phyloP scores from a whole-genome alignment of 2,797 vertebrate species.

The Clarias pachynema region DNA sequence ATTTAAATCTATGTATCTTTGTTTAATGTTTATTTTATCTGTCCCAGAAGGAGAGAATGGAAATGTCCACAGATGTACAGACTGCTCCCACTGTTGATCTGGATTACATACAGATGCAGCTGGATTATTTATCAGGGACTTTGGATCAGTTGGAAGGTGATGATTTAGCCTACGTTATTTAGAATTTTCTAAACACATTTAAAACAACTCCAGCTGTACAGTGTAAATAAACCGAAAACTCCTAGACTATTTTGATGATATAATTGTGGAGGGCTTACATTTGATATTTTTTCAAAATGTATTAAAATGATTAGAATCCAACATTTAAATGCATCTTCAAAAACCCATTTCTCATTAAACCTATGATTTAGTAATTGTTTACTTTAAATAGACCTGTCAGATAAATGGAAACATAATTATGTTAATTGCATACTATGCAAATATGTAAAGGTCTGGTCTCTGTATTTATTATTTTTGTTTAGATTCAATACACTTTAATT shows the following conservation, averaged over 20 bases:
- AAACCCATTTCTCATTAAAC: neutral
- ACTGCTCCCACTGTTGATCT: slow-evolving; percentile 48
- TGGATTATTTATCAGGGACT: slow-evolving; percentile 65
- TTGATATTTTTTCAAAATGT: neutral
- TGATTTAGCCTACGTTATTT: slow-evolving; percentile 17
- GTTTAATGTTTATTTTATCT: neutral
- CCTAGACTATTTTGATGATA: neutral
- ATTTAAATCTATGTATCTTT: slow-evolving; percentile 17
- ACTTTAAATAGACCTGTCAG: too few relatives aligned
- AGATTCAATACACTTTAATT: neutral
- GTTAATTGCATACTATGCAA: neutral
- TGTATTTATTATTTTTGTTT: neutral
- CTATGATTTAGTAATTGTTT: neutral
- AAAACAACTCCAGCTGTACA: neutral
- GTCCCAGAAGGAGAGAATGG: slow-evolving; percentile 70
- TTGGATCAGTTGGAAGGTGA: slow-evolving; percentile 69
- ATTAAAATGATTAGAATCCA: neutral
- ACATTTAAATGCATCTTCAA: neutral
- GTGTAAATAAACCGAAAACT: neutral
- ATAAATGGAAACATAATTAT: neutral
- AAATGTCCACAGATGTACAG: slow-evolving; percentile 29
- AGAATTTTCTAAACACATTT: neutral
- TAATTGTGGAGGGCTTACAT: neutral
- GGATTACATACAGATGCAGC: slow-evolving; percentile 63
- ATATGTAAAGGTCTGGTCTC: neutral